Conservation (phyloP, 2,797 vertebrate genomes). For the Craterocephalus amniculus region DNA sequence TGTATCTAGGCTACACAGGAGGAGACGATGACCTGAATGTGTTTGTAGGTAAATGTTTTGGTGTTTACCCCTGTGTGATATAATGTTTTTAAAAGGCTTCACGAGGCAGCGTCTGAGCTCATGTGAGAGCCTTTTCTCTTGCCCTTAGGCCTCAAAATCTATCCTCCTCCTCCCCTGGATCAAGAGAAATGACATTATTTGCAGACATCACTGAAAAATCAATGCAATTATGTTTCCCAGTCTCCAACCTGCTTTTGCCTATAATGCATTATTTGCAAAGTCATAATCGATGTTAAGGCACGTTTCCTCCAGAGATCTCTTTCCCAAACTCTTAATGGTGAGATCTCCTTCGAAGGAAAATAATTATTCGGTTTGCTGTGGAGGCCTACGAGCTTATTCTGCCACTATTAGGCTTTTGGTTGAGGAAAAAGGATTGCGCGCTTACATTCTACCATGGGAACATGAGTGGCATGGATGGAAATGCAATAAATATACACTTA, state of each 20-base stretch:
- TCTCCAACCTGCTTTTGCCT: constrained; percentile 82
- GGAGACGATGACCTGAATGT: constrained; percentile 58
- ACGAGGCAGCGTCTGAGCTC: constrained; percentile 42
- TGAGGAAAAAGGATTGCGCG: constrained; percentile 23
- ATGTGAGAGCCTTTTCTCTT: constrained; percentile 39
- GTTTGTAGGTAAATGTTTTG: constrained; percentile 50
- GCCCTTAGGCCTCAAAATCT: constrained; percentile 76
- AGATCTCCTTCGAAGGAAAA: constrained; percentile 53
- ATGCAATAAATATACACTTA: constrained; percentile 64
- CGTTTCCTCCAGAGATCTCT: constrained; percentile 56
- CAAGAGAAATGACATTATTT: constrained; percentile 86
- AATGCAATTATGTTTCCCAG: constrained; percentile 82
- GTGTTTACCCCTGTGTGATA: constrained; percentile 41
- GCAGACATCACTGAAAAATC: constrained; percentile 83
- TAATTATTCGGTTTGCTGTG: constrained; percentile 59
- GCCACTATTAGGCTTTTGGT: constrained; percentile 11
- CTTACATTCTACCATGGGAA: constrained; percentile 3
- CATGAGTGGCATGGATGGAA: constrained; percentile 60
- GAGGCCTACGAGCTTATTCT: constrained; percentile 13
- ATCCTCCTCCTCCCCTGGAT: constrained; percentile 76
- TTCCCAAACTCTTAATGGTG: constrained; percentile 59
- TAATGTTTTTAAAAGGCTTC: constrained; percentile 70
- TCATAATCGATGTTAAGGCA: constrained; percentile 77
- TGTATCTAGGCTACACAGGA: constrained; percentile 41
- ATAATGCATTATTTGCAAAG: constrained; percentile 76